Evolutionary conservation across 2,113 vertebrate genomes (phyloP).

Genomic region (Ameiurus melas): DNA sequence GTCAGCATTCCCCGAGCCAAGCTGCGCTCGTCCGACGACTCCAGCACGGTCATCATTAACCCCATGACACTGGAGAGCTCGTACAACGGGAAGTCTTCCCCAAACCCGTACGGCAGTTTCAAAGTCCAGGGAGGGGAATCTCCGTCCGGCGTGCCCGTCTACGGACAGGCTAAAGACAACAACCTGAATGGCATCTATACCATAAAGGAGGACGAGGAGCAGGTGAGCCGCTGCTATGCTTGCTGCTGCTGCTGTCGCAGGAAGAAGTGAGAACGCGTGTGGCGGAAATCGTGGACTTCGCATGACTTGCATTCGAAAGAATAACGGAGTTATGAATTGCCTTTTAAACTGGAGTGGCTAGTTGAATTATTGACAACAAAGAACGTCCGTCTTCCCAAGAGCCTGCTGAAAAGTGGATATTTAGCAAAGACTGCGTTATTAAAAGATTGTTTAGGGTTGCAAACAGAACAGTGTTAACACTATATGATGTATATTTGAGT

Average conservation of each 20-base stretch:
- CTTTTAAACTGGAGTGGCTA: constrained; percentile 7
- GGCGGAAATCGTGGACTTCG: not conserved
- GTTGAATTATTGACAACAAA: constrained; percentile 13
- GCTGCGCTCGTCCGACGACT: constrained; percentile 60
- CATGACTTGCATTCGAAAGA: not conserved
- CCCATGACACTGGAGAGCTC: constrained; percentile 52
- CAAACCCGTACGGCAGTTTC: constrained; percentile 69
- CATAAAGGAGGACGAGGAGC: constrained; percentile 19
- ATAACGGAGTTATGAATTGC: not conserved
- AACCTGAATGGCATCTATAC: constrained; percentile 57
- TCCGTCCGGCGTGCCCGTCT: constrained; percentile 59
- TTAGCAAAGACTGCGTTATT: not conserved
- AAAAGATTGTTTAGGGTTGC: constrained; percentile 19
- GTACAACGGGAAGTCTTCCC: constrained; percentile 54
- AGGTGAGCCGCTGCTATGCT: constrained; percentile 56
- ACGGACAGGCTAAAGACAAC: constrained; percentile 28
- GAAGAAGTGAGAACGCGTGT: constrained; percentile 39
- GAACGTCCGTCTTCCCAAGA: not conserved
- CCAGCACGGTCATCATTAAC: constrained; percentile 64
- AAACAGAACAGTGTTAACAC: constrained; percentile 26
- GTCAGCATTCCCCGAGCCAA: constrained; percentile 76
- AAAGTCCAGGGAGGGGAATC: constrained; percentile 54
- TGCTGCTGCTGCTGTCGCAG: constrained; percentile 62
- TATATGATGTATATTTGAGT: not conserved
- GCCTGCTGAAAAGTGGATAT: not conserved